Evolutionary conservation across 2,888 invertebrate species (phyloP), one percentile per base, ranked within the genome.

Genomic region (Heteromyza rotundicornis): DNA sequence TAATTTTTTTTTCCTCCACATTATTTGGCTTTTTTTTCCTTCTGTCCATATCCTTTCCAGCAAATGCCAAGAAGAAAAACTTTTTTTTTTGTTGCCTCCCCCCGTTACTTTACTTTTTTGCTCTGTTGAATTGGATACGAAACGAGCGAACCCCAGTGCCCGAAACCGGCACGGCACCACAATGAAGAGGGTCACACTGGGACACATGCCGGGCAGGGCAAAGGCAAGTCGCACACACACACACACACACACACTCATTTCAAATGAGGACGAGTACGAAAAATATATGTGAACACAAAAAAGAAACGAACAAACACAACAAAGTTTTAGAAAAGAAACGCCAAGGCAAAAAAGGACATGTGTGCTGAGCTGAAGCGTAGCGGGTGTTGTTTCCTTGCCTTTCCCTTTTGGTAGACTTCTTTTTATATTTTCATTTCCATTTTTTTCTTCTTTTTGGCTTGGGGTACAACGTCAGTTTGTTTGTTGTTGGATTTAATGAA

Each of bases 61-160:
- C 76, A 76, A 74, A 74, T 76, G 74, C 74, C 76, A 74, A 76
- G 74, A 74, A 76, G 74, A 76, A 74, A 74, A 74, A 70, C 69
- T 76, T 70, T 71, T 68, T 59, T 68, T 59, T 64, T 68, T n/a
- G 40, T 60, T 60, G 40, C 3, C 14, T n/a, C n/a, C n/a, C 10
- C 27, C 27, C 49, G 68, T 62, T 71, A 62, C 64, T 65, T 64
- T 56, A 66, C 66, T 63, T 62, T 36, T 62, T 64, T 65, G 49
- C n/a, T n/a, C n/a, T n/a, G n/a, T 12, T 40, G 47, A 47, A 47
- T 47, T 47, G 47, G 47, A 47, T 47, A 47, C 20, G 47, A 47
- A 40, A n/a, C n/a, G n/a, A 47, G 20, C 47, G 47, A 47, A 47
- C 47, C 47, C 17, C 20, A 5, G 19, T 47, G 47, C 47, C 47